phyloP scores from a whole-genome alignment of 1,140 invertebrate species.

The Zaprionus davidi region DNA sequence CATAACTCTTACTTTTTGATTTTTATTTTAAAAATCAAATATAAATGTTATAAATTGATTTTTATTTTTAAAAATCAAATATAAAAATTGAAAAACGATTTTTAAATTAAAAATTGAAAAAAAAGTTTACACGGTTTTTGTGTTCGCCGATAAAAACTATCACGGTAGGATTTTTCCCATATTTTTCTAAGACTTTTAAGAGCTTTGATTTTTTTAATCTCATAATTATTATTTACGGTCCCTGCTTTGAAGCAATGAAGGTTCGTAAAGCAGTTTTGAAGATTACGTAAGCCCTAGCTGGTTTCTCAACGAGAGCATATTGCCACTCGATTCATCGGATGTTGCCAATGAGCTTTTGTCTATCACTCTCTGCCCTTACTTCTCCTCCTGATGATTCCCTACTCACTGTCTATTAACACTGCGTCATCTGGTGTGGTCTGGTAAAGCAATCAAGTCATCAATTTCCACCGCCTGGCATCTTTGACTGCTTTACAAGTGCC shows the following conservation, averaged over 20 bases:
- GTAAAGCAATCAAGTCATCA: constrained; percentile 48
- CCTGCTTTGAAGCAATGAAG: constrained; percentile 36
- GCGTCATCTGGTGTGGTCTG: constrained; percentile 10
- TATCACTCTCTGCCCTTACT: not conserved
- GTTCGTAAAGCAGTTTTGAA: not conserved
- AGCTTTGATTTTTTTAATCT: too few species aligned
- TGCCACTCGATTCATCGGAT: not conserved
- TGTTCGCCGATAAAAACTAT: too few species aligned
- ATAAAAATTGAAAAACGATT: too few species aligned
- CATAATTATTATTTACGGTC: too few species aligned
- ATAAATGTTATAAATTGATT: too few species aligned
- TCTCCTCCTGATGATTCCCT: not conserved
- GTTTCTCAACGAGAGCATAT: not conserved
- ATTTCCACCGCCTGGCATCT: constrained; percentile 64
- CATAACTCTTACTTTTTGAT: too few species aligned
- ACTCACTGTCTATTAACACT: constrained; percentile 4
- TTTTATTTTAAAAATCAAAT: too few species aligned
- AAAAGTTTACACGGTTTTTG: too few species aligned
- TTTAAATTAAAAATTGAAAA: too few species aligned
- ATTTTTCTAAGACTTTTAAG: too few species aligned
- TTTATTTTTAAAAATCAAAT: too few species aligned
- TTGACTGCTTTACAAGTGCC: constrained; percentile 24
- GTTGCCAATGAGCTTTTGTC: not conserved
- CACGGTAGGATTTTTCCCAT: too few species aligned
- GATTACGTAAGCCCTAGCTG: not conserved